Evolutionary conservation across 2,888 invertebrate species (phyloP), one percentile per base, ranked within the genome.

Genomic region (Phanerotoma sp.): DNA sequence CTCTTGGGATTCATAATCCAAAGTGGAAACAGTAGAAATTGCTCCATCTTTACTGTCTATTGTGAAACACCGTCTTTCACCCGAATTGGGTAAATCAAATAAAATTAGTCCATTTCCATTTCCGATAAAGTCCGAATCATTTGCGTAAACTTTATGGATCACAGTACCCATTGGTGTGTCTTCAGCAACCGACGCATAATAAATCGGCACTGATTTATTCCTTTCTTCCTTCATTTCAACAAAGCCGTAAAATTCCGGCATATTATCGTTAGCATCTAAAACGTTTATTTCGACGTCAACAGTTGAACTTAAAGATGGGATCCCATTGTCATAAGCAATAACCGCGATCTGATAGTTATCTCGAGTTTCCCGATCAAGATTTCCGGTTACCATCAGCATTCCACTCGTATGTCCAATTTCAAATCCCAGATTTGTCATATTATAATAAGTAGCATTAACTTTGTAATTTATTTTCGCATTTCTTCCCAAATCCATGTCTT

Each of bases 61-160:
- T 16, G 87, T 81, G 70, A 93, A 93, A 38, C 87, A 75, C 41
- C 75, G 75, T 11, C 68, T 69, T n/a, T 70, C 64, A 0, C 63
- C 64, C 1, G 83, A 78, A 57, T 87, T 85, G 0, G 86, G 84
- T 40, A 93, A 79, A 64, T 89, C 88, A 63, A 88, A 93, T 1
- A 93, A 77, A 3, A 93, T 85, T 38, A 92, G 77, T 0, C 93
- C 93, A 69, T 93, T 93, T n/a, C 93, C 93, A 69, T 93, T 92
- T 2, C 90, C 89, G 38, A 85, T 78, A 64, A 90, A 91, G 73
- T 94, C 93, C 11, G 89, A 86, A 76, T 94, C 93, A 61, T 92
- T 91, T 1, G 93, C 93, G 58, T 83, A 86, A 2, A 93, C 84
- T 75, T 85, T 85, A 1, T 86, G 84, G 0, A 93, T 86, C 40